Conservation (phyloP, 2,888 invertebrate species). For the Rotaria macrura region DNA sequence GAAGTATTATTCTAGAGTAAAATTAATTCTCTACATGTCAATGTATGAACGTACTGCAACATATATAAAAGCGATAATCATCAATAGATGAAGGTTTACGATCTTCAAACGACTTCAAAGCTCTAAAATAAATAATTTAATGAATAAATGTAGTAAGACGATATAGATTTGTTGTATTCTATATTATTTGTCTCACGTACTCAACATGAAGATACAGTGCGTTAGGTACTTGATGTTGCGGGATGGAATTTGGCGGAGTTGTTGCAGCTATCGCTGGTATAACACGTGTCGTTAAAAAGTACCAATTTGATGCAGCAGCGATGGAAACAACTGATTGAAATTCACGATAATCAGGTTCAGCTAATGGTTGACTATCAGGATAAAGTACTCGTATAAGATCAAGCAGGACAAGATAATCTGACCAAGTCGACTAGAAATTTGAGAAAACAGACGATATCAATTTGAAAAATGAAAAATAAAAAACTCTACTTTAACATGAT, state of each 20-base stretch:
- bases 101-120: background rate
- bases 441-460: background rate
- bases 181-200: background rate
- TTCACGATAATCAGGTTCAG: slow-evolving; percentile 1
- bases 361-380: background rate
- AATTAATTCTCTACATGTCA: no score
- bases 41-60: background rate
- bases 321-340: background rate
- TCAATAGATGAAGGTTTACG: background rate
- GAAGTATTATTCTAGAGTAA: no score
- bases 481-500: background rate
- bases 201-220: background rate
- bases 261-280: slow-evolving; percentile 64
- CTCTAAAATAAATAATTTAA: background rate
- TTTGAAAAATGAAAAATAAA: background rate
- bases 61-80: slow-evolving; percentile 6
- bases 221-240: slow-evolving; percentile 50
- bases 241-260: slow-evolving; percentile 84
- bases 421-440: background rate
- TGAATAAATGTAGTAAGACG: no score
- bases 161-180: no score
- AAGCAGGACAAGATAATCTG: background rate
- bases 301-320: slow-evolving; percentile 6
- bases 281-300: background rate
- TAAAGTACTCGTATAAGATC: background rate